A percentile compares a stretch with the other conserved stretches of the same genome.
Evolutionary conservation across 2,113 vertebrate species (phyloP).

Genomic region (Oncorhynchus nerka): DNA sequence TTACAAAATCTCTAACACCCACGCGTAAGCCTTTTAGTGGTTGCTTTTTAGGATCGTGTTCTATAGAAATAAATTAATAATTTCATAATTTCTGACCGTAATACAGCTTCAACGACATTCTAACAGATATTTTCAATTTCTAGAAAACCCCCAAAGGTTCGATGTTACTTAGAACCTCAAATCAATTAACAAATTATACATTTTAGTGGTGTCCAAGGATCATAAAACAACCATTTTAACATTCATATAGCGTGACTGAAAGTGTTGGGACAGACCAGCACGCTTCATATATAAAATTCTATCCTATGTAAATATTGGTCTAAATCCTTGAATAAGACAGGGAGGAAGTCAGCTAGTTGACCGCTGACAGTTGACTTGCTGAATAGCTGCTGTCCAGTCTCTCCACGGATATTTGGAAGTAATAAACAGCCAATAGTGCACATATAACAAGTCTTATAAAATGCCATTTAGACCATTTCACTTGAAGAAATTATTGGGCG

Average conservation of each 20-base stretch:
- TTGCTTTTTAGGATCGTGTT: no score
- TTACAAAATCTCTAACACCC: no score
- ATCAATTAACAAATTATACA: constrained; percentile 71
- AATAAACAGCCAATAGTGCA: constrained; percentile 4
- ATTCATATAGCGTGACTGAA: constrained; percentile 47
- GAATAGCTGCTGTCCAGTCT: constrained; percentile 49
- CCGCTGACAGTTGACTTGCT: constrained; percentile 65
- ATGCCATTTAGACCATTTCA: no score
- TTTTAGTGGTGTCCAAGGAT: constrained; percentile 51
- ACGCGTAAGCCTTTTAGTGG: no score
- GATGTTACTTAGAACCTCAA: constrained; percentile 51
- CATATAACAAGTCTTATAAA: not conserved
- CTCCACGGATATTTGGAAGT: constrained; percentile 44
- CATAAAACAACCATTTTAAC: constrained; percentile 53
- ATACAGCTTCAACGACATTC: not conserved
- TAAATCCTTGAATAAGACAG: constrained; percentile 61
- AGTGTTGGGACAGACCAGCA: constrained; percentile 37
- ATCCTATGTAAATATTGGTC: constrained; percentile 74
- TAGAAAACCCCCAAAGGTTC: constrained; percentile 10
- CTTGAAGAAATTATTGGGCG: no score
- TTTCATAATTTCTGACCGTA: not conserved
- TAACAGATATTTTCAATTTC: constrained; percentile 16
- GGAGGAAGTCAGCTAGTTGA: constrained; percentile 69
- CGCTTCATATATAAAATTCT: constrained; percentile 60
- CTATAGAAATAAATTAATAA: not conserved